Evolutionary conservation across 2,113 vertebrate genomes (phyloP).

Genomic region (Pitta sordida): DNA sequence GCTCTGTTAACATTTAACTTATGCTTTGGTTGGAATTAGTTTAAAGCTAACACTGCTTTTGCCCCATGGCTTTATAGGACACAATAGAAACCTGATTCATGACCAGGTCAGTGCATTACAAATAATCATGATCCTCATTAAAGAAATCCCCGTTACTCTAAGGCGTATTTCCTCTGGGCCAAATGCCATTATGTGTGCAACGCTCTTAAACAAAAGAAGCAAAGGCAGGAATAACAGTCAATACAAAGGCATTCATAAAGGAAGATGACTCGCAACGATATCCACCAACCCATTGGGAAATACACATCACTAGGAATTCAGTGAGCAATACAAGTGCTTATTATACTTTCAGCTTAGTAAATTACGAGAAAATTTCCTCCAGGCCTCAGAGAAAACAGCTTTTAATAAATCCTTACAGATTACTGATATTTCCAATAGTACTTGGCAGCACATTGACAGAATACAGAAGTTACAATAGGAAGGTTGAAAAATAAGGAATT

Average conservation of each 20-base stretch:
- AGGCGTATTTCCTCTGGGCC: background rate
- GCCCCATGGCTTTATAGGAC: background rate
- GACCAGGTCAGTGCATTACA: background rate
- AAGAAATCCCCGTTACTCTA: constrained; percentile 4
- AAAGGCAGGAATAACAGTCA: background rate
- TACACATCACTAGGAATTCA: background rate
- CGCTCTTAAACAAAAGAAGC: background rate
- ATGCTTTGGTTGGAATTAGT: background rate
- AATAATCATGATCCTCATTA: constrained; percentile 35
- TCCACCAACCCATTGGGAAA: background rate
- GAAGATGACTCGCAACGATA: background rate
- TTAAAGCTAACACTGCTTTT: background rate
- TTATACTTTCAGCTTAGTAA: constrained; percentile 16
- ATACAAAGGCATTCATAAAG: background rate
- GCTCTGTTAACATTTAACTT: background rate
- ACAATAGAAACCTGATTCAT: background rate
- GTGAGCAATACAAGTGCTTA: background rate
- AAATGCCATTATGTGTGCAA: background rate
- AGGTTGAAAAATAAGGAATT: background rate
- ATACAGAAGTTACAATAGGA: background rate
- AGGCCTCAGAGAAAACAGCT: background rate
- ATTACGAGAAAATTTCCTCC: background rate
- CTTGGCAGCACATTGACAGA: background rate
- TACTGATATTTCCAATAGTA: background rate
- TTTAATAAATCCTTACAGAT: constrained; percentile 1